These are phyloP conservation scores for Epinephelus moara DNA, from an alignment of 2,113 vertebrate species.

Conservation along the genomic window DNA sequence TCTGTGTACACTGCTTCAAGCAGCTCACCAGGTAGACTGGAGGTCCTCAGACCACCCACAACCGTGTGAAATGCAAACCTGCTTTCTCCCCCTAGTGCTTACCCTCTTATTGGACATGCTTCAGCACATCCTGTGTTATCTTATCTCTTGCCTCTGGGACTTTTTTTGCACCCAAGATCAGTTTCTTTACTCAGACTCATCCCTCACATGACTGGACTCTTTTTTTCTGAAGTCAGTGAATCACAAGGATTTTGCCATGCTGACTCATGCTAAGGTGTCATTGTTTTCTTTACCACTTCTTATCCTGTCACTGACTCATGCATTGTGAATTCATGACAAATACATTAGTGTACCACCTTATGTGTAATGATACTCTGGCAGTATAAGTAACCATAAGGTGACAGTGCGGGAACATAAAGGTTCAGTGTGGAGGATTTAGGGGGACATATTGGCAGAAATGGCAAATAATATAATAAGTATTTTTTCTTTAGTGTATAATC, in stretches of 20 bases:
- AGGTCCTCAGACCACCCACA: constrained; percentile 38
- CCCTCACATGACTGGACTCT: constrained; percentile 52
- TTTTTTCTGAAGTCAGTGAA: constrained; percentile 40
- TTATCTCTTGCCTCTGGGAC: constrained; percentile 39
- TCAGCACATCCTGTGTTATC: constrained; percentile 40
- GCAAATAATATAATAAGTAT: too few species aligned
- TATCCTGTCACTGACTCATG: background rate
- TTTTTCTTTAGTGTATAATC: too few species aligned
- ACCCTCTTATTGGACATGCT: constrained; percentile 52
- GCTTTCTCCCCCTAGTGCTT: constrained; percentile 28
- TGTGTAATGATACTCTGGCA: background rate
- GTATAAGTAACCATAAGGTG: constrained; percentile 21
- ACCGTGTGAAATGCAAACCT: constrained; percentile 35
- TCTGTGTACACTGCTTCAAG: constrained; percentile 91
- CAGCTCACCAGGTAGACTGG: constrained; percentile 90
- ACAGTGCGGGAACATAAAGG: background rate
- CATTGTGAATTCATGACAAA: background rate
- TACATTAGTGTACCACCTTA: background rate
- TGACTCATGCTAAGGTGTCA: constrained; percentile 53
- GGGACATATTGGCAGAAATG: too few species aligned
- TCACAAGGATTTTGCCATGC: constrained; percentile 56
- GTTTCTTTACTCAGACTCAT: constrained; percentile 46
- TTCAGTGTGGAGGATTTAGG: background rate
- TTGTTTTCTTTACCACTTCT: constrained; percentile 15
- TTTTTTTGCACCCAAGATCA: constrained; percentile 25